Conservation (phyloP, 2,113 vertebrate genomes). For the Equus przewalskii region DNA sequence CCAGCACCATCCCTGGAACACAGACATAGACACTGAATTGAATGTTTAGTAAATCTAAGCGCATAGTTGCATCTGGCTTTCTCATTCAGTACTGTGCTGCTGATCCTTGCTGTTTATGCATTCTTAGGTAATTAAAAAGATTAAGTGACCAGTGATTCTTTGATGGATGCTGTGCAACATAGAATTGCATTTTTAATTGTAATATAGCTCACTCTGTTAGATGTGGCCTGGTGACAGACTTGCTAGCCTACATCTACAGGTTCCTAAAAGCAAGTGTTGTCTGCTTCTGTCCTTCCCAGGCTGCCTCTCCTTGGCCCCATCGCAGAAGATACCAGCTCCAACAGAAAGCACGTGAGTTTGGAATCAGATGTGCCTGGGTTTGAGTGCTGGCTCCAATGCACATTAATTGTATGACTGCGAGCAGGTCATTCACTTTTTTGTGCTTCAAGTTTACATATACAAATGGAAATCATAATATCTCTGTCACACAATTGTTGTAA, state of each 20-base stretch:
- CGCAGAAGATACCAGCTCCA: too few species aligned
- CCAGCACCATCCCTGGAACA: too few species aligned
- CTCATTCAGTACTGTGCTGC: background rate
- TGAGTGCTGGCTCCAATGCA: too few species aligned
- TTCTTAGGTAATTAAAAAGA: background rate
- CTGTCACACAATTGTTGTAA: background rate
- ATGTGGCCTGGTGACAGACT: background rate
- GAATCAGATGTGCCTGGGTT: fast-evolving
- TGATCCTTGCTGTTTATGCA: background rate
- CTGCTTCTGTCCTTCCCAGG: fast-evolving
- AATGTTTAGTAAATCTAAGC: background rate
- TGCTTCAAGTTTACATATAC: background rate
- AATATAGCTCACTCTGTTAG: background rate
- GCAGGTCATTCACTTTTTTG: fast-evolving
- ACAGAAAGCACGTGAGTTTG: background rate
- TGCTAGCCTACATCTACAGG: background rate
- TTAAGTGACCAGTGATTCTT: background rate
- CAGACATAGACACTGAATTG: too few species aligned
- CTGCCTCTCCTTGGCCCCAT: background rate
- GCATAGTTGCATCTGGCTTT: background rate
- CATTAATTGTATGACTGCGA: fast-evolving
- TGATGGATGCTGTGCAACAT: background rate
- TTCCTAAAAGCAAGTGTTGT: background rate
- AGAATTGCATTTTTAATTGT: background rate
- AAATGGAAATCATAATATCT: background rate